Conservation (phyloP, 2,888 invertebrate genomes). For the Craniophora ligustri region DNA sequence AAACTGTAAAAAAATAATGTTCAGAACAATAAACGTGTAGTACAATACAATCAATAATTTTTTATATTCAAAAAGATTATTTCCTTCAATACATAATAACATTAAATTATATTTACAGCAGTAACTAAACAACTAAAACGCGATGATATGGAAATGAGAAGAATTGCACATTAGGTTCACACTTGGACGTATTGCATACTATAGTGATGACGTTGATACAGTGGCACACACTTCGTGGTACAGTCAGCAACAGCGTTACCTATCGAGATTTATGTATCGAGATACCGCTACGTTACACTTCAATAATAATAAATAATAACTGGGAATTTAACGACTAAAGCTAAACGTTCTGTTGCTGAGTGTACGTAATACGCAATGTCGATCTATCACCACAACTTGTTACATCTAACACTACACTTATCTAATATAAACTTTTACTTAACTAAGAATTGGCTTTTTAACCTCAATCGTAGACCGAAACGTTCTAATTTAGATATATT, state of each 20-base stretch:
- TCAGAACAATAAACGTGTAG: slow-evolving; percentile 83
- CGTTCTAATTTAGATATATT: slow-evolving; percentile 57
- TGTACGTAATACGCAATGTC: slow-evolving; percentile 68
- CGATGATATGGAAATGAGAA: slow-evolving; percentile 86
- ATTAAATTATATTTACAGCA: slow-evolving; percentile 87
- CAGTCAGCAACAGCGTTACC: slow-evolving; percentile 52
- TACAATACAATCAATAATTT: slow-evolving; percentile 73
- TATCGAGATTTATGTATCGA: slow-evolving; percentile 26
- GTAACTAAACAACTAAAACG: slow-evolving; percentile 84
- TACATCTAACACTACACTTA: slow-evolving; percentile 81
- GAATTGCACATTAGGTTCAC: slow-evolving; percentile 86
- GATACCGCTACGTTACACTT: slow-evolving; percentile 20
- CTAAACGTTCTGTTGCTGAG: slow-evolving; percentile 63
- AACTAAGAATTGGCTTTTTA: slow-evolving; percentile 83
- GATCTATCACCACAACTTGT: slow-evolving; percentile 71
- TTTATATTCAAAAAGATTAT: slow-evolving; percentile 74
- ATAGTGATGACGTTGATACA: slow-evolving; percentile 65
- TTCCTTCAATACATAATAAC: slow-evolving; percentile 68
- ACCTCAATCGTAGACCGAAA: slow-evolving; percentile 72
- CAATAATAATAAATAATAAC: slow-evolving; percentile 49
- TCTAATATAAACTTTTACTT: slow-evolving; percentile 80
- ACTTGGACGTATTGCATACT: slow-evolving; percentile 83
- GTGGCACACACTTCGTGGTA: slow-evolving; percentile 63
- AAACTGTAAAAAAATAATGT: slow-evolving; percentile 81
- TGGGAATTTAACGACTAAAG: slow-evolving; percentile 32